Base-by-base conservation (phyloP, 1,140 invertebrate species). In the Delia radicum region DNA sequence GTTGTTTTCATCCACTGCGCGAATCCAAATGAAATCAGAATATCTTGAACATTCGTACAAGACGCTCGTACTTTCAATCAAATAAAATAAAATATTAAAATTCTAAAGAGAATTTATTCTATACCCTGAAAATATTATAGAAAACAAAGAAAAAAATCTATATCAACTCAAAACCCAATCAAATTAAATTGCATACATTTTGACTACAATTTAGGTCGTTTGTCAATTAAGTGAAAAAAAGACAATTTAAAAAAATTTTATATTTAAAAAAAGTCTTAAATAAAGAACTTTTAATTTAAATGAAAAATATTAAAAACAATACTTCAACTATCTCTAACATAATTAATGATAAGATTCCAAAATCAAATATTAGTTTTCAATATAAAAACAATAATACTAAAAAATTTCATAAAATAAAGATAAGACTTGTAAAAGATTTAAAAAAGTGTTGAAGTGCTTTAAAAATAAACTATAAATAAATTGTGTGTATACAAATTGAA, bases 11-110 rank as follows among this genome's bases (percentile, higher is more conserved):
- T 27, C 48, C 18, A 76, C 71, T 72, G 69, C 24, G 55, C 71
- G 48, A 67, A 55, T 42, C n/a, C 18, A 69, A 37, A 28, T 48
- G 4, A 37, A 72, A 21, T 75, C 74, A 75, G 74, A 75, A 75
- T 37, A 69, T 75, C 42, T 75, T 72, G 62, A 75, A 71, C 74
- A 27, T n/a, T 72, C 42, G 55, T 24, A 42, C 37, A 71, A 76
- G 75, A 76, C 71, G 42, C 37, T 62, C 72, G 72, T 46, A 21
- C 48, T n/a, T n/a, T 27, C 21, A 28, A 13, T 1, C 29, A 55
- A 28, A 18, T 26, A 46, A 12, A 73, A 72, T 42, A 42, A 18
- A 42, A 42, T n/a, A n/a, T n/a, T n/a, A n/a, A 72, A 72, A 42
- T 72, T 72, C n/a, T 31, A 42, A 42, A 42, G n/a, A 42, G 3